Evolutionary conservation across 2,113 vertebrate genomes (phyloP), one percentile per base, ranked within the genome.

Genomic region (Silurus meridionalis): DNA sequence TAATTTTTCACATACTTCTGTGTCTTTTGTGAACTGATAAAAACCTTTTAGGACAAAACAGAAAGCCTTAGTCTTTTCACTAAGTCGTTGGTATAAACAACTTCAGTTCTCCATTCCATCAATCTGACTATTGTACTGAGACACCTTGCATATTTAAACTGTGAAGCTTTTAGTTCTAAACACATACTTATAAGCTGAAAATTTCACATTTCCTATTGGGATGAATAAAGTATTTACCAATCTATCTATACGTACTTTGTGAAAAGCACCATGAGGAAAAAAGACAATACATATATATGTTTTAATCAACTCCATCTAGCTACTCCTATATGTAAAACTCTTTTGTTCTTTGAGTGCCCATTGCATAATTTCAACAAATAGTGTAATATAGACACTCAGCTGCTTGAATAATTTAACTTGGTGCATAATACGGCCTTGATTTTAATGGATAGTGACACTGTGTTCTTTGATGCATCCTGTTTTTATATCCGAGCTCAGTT

Each of bases 171-270:
- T 17, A 37, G 80, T 71, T 6, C 21, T 85, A 85, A 85, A 85
- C 84, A 80, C 77, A 85, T 80, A 77, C 84, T 71, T 85, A 60
- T 67, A 80, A 80, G 84, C 37, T 37, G 37, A 37, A 37, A 37
- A 2, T 2, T 37, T 37, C 2, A 37, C 37, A 37, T 37, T 37
- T 37, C 37, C 37, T 37, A 37, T 37, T 37, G 37, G 37, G 37
- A 37, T 37, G 37, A 37, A 37, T 37, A 2, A 37, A 37, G 37
- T 37, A 37, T 37, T 37, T 37, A 37, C 2, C 37, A 37, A 37
- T 37, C 37, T 37, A 37, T 37, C 37, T 37, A 37, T 37, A 37
- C 37, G 37, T 80, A 80, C 84, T 67, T 69, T 6, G 71, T 23
- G 19, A 7, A 4, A 50, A 50, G 19, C 71, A 23, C 8, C 19